These are phyloP conservation scores for Pseudopleuronectes americanus DNA, from an alignment of 2,797 vertebrate species.

Conservation along the genomic window DNA sequence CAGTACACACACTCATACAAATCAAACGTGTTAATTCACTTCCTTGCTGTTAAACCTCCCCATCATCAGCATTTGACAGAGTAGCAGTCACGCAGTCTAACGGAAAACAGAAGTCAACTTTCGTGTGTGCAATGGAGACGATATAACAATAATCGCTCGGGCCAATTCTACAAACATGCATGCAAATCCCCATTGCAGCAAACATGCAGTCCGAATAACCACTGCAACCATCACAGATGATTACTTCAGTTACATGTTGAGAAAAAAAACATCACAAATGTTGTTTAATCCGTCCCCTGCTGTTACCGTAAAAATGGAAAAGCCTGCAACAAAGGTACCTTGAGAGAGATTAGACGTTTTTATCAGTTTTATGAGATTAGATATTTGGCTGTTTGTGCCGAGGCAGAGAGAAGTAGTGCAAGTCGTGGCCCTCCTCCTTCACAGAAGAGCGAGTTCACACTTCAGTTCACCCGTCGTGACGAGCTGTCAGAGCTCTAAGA, in stretches of 20 bases:
- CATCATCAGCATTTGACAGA: conserved; percentile 3
- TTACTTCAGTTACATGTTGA: conserved; percentile 29
- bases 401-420: neutral
- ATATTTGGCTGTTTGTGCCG: conserved; percentile 7
- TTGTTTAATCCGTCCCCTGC: conserved; percentile 31
- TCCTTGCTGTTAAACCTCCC: conserved; percentile 27
- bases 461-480: neutral
- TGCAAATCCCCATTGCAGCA: conserved; percentile 28
- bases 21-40: conserved; percentile 32
- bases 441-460: conserved; percentile 20
- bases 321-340: neutral
- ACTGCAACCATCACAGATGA: conserved; percentile 23
- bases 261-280: conserved; percentile 1
- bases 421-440: conserved; percentile 1
- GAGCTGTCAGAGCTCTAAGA: conserved; percentile 20
- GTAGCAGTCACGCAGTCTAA: neutral
- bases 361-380: conserved; percentile 3
- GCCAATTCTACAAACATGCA: conserved; percentile 15
- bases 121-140: conserved; percentile 17
- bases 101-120: conserved; percentile 10
- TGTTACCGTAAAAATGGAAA: conserved; percentile 11
- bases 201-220: conserved; percentile 18
- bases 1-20: conserved; percentile 16
- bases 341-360: neutral
- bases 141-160: conserved; percentile 20